phyloP scores from a whole-genome alignment of 2,888 invertebrate genomes.

The Nycteola revayana region DNA sequence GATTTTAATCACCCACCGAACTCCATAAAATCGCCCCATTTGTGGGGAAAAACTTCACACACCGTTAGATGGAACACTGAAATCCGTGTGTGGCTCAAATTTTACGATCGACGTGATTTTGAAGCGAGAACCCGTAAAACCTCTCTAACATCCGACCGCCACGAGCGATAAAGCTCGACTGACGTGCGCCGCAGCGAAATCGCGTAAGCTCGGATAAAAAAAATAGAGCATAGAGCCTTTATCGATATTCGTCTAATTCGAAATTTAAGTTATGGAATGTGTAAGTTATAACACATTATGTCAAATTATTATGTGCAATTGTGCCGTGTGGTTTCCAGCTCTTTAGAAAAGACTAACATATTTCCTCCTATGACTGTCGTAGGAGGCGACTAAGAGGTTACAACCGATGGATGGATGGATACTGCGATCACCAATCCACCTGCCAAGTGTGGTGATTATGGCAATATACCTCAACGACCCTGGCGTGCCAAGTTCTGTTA shows the following conservation, averaged over 20 bases:
- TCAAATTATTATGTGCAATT: no score
- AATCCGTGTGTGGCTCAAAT: constrained; percentile 43
- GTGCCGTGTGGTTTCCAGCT: no score
- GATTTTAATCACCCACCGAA: constrained; percentile 41
- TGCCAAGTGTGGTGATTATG: no score
- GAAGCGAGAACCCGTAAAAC: constrained; percentile 9
- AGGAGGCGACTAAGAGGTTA: no score
- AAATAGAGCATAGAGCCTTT: constrained; percentile 36
- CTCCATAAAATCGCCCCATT: constrained; percentile 34
- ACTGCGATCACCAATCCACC: no score
- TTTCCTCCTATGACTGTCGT: no score
- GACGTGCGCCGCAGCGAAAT: constrained; percentile 32
- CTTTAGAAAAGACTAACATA: no score
- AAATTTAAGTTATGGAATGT: constrained; percentile 38
- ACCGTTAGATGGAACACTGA: constrained; percentile 43
- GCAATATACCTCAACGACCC: no score
- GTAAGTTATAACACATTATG: no score
- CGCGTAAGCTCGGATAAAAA: constrained; percentile 31
- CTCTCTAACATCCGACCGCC: constrained; percentile 11
- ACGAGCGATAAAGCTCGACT: constrained; percentile 49
- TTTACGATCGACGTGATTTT: constrained; percentile 42
- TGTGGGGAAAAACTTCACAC: constrained; percentile 29
- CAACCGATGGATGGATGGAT: no score
- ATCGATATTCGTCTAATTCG: constrained; percentile 39
- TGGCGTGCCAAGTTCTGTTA: no score